A percentile compares a stretch with the other conserved stretches of the same genome.
Conservation (phyloP, 2,888 invertebrate genomes). For the Aquatica leii region DNA sequence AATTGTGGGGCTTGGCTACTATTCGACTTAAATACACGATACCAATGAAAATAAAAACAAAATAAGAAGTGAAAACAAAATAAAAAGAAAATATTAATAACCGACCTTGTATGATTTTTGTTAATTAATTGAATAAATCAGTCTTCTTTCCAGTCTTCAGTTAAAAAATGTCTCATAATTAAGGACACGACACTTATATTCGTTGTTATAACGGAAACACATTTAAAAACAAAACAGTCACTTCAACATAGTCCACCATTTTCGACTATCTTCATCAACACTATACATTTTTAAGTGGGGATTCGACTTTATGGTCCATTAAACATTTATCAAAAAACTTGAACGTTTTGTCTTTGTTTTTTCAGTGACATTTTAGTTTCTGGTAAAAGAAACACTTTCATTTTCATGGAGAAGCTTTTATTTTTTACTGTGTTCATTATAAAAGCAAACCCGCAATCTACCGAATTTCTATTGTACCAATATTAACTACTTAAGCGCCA, state of each 20-base stretch:
- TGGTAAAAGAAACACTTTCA: constrained; percentile 22
- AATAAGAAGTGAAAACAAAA: not conserved
- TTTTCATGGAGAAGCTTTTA: constrained; percentile 24
- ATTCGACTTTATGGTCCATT: constrained; percentile 22
- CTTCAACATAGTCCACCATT: constrained; percentile 29
- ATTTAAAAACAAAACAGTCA: constrained; percentile 32
- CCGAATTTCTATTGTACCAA: too few relatives aligned
- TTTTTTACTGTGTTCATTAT: constrained; percentile 17
- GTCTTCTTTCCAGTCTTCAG: constrained; percentile 36
- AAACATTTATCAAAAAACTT: constrained; percentile 25
- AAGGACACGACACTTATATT: constrained; percentile 30
- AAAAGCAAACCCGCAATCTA: not conserved
- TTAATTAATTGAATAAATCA: constrained; percentile 17
- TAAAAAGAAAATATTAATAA: constrained; percentile 5
- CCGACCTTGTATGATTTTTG: constrained; percentile 23
- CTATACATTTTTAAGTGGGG: constrained; percentile 21
- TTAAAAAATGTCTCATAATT: constrained; percentile 18
- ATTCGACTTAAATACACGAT: not conserved
- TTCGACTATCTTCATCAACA: constrained; percentile 22
- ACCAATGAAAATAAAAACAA: not conserved
- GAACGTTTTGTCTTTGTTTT: constrained; percentile 17
- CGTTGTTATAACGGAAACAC: constrained; percentile 31
- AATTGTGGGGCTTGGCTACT: constrained; percentile 14
- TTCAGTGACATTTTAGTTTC: constrained; percentile 13
- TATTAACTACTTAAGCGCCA: too few relatives aligned